Evolutionary conservation across 2,797 vertebrate species (phyloP).

Genomic region (Cetoscarus ocellatus): DNA sequence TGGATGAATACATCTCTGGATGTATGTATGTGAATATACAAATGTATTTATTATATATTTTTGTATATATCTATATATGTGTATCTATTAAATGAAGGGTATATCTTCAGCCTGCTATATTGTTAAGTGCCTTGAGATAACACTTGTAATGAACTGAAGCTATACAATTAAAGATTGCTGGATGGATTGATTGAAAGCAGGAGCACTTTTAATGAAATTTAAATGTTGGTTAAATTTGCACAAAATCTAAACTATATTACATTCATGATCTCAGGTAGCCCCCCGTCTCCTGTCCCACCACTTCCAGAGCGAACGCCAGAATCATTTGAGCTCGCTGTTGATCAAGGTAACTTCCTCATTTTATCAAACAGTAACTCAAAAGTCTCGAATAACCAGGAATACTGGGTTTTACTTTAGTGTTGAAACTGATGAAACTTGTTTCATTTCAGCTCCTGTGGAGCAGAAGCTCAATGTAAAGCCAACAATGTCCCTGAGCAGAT

Average conservation of each 20-base stretch:
- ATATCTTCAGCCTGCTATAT: too few species aligned
- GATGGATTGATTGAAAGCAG: not conserved
- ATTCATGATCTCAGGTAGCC: conserved; percentile 58
- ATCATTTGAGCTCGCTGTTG: conserved; percentile 87
- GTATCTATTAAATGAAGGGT: too few species aligned
- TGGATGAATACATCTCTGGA: too few species aligned
- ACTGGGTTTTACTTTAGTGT: not conserved
- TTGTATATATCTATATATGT: too few species aligned
- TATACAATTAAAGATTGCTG: too few species aligned
- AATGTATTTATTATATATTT: too few species aligned
- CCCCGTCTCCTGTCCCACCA: conserved; percentile 86
- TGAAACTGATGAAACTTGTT: not conserved
- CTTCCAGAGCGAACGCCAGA: conserved; percentile 94
- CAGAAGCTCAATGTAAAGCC: conserved; percentile 21
- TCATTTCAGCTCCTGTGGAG: conserved; percentile 63
- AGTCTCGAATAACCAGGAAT: too few species aligned
- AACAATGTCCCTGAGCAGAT: conserved; percentile 28
- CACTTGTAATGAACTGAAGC: too few species aligned
- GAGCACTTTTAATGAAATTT: not conserved
- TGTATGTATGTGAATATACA: too few species aligned
- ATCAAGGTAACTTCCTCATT: conserved; percentile 69
- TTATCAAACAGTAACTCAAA: too few species aligned
- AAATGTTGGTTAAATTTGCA: not conserved
- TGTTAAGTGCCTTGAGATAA: too few species aligned
- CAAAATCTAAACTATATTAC: not conserved